These are phyloP conservation scores for Ernsta delagoae DNA, from an alignment of 2,888 invertebrate species.

Conservation along the genomic window DNA sequence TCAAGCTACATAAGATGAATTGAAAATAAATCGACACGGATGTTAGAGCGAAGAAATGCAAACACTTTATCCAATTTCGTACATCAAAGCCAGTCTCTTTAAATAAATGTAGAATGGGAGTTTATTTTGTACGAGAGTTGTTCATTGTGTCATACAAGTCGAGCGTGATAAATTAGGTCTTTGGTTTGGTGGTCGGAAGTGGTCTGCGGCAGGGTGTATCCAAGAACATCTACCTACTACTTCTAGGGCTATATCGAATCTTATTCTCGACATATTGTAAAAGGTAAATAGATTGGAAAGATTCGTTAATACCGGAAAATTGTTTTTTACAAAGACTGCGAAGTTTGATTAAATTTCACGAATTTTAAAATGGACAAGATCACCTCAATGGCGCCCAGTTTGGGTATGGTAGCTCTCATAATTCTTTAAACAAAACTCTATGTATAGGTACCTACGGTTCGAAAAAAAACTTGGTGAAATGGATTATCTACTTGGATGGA, in stretches of 20 bases:
- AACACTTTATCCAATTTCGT: constrained; percentile 24
- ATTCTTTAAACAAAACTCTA: no score
- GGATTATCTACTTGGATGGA: no score
- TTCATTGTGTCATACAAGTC: constrained; percentile 15
- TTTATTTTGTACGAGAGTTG: constrained; percentile 15
- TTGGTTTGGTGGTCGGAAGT: constrained; percentile 19
- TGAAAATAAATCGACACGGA: constrained; percentile 17
- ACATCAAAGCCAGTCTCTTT: constrained; percentile 20
- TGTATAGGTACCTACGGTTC: no score
- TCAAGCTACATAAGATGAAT: background rate
- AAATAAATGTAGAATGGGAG: constrained; percentile 10
- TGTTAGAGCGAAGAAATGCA: constrained; percentile 23
- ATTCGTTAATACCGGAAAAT: no score
- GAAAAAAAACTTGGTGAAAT: no score
- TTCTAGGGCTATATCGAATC: background rate
- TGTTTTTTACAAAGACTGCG: no score
- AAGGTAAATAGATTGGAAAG: no score
- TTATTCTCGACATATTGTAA: no score
- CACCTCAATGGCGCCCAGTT: no score
- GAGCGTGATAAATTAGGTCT: constrained; percentile 20
- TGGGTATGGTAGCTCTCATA: no score
- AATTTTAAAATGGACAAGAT: no score
- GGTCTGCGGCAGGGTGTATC: constrained; percentile 11
- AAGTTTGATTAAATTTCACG: no score
- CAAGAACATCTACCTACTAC: background rate